Conservation (phyloP, 2,113 vertebrate species). For the Polypterus senegalus region DNA sequence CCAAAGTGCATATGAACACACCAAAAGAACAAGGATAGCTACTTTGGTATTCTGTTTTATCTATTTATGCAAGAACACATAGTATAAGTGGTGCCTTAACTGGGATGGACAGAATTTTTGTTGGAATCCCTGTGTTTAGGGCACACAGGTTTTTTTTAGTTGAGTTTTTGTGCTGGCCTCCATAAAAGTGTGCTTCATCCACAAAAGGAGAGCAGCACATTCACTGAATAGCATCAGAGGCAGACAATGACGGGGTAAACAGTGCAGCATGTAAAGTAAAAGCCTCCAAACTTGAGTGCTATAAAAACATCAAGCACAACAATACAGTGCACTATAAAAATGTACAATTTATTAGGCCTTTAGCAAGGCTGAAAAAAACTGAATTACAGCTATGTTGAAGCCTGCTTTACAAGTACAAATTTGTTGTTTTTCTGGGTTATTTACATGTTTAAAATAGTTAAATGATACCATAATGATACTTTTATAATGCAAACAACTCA, state of each 20-base stretch:
- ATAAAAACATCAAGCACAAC: background rate
- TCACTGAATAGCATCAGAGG: too few relatives aligned
- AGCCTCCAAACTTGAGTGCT: background rate
- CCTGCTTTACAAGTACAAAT: constrained; percentile 85
- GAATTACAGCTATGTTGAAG: constrained; percentile 53
- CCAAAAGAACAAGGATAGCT: too few relatives aligned
- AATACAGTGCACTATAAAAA: constrained; percentile 43
- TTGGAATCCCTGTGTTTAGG: background rate
- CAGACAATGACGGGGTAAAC: background rate
- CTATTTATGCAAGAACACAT: too few relatives aligned
- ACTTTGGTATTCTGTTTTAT: too few relatives aligned
- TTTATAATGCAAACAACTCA: constrained; percentile 24
- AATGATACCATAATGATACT: constrained; percentile 11
- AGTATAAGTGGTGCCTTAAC: too few relatives aligned
- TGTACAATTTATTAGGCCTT: constrained; percentile 79
- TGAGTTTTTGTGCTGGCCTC: background rate
- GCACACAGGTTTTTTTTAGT: background rate
- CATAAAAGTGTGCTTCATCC: background rate
- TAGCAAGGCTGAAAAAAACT: constrained; percentile 42
- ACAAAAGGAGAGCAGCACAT: background rate
- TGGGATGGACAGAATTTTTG: too few relatives aligned
- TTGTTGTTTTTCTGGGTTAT: constrained; percentile 43
- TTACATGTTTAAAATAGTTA: constrained; percentile 54
- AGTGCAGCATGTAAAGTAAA: background rate
- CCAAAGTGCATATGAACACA: too few relatives aligned